phyloP scores from a whole-genome alignment of 2,888 invertebrate species.

The Lymantria dispar region DNA sequence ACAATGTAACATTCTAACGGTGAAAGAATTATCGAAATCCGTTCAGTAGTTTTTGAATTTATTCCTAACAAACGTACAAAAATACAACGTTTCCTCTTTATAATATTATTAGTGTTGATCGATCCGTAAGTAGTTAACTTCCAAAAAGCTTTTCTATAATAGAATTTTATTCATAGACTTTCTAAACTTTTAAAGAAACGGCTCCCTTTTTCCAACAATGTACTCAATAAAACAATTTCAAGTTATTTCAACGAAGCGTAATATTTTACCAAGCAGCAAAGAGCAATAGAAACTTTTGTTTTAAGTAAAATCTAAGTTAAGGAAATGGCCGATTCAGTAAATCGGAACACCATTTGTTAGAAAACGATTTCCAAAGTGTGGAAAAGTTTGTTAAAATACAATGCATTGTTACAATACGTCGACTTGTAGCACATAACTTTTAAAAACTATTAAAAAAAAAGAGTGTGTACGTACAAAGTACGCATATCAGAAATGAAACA shows the following conservation, averaged over 20 bases:
- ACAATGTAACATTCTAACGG: too few relatives aligned
- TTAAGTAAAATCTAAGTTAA: conserved; percentile 2
- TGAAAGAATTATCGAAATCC: too few relatives aligned
- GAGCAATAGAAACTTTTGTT: conserved; percentile 7
- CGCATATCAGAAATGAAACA: too few relatives aligned
- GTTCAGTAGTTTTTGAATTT: too few relatives aligned
- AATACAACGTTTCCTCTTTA: too few relatives aligned
- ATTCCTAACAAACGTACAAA: too few relatives aligned
- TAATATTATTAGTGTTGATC: too few relatives aligned
- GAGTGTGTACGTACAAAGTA: too few relatives aligned
- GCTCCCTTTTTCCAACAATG: background rate
- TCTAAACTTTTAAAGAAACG: background rate
- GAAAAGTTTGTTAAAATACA: background rate
- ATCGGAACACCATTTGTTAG: background rate
- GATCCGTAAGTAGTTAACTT: too few relatives aligned
- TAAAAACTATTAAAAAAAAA: too few relatives aligned
- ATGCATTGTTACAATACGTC: too few relatives aligned
- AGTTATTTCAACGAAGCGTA: background rate
- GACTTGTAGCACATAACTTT: too few relatives aligned
- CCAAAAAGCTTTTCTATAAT: background rate
- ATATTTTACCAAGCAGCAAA: conserved; percentile 6
- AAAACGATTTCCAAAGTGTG: background rate
- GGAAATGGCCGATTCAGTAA: conserved; percentile 1
- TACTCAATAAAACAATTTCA: conserved; percentile 9
- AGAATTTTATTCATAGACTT: background rate